These are phyloP conservation scores for Sebastes ruberrimus DNA, from an alignment of 2,797 vertebrate genomes.

Conservation along the genomic window DNA sequence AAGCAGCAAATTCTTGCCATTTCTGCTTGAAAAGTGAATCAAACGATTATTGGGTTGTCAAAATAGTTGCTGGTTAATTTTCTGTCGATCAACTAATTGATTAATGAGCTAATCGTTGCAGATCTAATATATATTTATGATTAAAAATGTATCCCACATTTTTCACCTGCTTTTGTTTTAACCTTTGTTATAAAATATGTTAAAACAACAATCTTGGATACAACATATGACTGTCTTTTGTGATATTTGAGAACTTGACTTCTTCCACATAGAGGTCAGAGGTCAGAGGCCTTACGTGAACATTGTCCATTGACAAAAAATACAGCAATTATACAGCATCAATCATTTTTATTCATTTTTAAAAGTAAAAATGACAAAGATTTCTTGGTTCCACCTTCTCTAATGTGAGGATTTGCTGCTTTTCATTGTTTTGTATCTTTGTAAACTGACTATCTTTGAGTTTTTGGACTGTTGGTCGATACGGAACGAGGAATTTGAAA, in stretches of 20 bases:
- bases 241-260: background rate
- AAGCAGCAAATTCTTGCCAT: background rate
- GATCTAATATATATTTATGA: background rate
- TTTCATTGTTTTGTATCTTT: background rate
- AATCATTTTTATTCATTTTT: background rate
- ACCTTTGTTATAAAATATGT: background rate
- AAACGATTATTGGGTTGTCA: background rate
- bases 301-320: background rate
- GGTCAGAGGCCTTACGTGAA: background rate
- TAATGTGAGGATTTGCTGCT: background rate
- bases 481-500: background rate
- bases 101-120: rapidly evolving
- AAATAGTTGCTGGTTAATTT: background rate
- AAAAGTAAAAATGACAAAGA: background rate
- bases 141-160: background rate
- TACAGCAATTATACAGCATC: background rate
- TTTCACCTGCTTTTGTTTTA: background rate
- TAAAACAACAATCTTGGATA: background rate
- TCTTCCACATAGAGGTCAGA: background rate
- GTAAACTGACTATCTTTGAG: background rate
- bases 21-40: background rate
- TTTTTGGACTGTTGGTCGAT: background rate
- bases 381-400: background rate
- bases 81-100: background rate
- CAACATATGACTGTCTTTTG: background rate